Evolutionary conservation across 2,797 vertebrate genomes (phyloP).

Genomic region (Xiphophorus birchmanni): DNA sequence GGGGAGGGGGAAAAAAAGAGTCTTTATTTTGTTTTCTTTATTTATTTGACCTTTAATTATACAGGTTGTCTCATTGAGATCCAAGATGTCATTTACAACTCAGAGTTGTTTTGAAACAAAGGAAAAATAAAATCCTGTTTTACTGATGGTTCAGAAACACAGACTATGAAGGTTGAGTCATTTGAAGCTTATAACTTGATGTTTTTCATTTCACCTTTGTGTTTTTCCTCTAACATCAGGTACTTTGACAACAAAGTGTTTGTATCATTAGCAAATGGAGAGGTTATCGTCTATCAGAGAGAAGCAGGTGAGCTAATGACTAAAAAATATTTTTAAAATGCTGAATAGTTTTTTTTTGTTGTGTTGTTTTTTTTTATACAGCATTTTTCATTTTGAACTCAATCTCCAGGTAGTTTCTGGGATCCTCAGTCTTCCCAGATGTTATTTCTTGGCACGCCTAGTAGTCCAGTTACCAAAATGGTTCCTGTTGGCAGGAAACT

Average conservation of each 20-base stretch:
- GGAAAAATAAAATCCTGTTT: background rate
- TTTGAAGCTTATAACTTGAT: background rate
- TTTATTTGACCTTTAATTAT: no score
- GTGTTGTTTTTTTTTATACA: background rate
- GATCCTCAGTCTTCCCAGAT: slow-evolving; percentile 95
- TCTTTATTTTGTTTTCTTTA: no score
- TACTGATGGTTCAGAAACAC: background rate
- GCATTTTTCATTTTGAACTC: background rate
- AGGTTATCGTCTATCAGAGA: slow-evolving; percentile 93
- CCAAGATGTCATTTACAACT: no score
- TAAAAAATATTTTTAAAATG: background rate
- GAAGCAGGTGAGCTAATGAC: slow-evolving; percentile 88
- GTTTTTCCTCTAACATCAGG: slow-evolving; percentile 63
- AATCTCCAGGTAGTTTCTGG: slow-evolving; percentile 92
- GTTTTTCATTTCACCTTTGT: background rate
- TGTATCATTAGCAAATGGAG: slow-evolving; percentile 94
- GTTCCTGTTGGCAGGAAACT: slow-evolving; percentile 92
- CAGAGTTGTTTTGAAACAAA: no score
- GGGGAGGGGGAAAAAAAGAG: no score
- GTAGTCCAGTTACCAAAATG: slow-evolving; percentile 95
- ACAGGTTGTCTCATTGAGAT: no score
- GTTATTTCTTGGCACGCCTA: slow-evolving; percentile 86
- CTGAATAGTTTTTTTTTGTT: background rate
- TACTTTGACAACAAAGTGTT: slow-evolving; percentile 98
- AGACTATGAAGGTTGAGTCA: background rate